These are phyloP conservation scores for Drosophila sproati DNA, from an alignment of 1,140 invertebrate species.

Conservation along the genomic window DNA sequence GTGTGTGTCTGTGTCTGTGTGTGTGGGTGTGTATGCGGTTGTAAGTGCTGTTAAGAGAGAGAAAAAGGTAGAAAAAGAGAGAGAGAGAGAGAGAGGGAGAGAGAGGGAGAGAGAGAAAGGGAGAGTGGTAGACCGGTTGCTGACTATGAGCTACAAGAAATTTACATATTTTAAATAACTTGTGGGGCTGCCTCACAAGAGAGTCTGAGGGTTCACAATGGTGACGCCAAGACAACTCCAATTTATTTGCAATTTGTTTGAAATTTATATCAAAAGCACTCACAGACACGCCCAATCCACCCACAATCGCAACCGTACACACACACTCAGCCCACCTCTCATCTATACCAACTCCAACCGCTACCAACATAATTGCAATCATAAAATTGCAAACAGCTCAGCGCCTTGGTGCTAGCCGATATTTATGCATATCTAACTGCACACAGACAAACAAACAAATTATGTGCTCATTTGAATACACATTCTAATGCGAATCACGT, in stretches of 20 bases:
- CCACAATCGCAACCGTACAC: slow-evolving; percentile 20
- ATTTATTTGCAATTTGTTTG: slow-evolving; percentile 83
- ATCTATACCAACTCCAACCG: too few relatives aligned
- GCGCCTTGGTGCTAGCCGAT: slow-evolving; percentile 35
- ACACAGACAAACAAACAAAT: slow-evolving; percentile 73
- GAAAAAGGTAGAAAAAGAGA: neutral
- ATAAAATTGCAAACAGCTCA: slow-evolving; percentile 68
- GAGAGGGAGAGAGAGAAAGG: too few relatives aligned
- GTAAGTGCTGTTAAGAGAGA: slow-evolving; percentile 2
- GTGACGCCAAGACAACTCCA: slow-evolving; percentile 71
- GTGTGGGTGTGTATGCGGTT: slow-evolving; percentile 13
- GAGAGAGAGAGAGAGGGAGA: neutral
- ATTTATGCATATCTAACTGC: slow-evolving; percentile 60
- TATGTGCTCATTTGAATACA: slow-evolving; percentile 82
- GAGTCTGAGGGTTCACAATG: slow-evolving; percentile 64
- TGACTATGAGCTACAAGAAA: slow-evolving; percentile 49
- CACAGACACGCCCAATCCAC: slow-evolving; percentile 32
- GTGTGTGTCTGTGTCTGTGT: slow-evolving; percentile 11
- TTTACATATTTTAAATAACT: slow-evolving; percentile 82
- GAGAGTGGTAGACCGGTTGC: neutral
- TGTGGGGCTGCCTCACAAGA: slow-evolving; percentile 54
- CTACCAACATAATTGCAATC: slow-evolving; percentile 64
- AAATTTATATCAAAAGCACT: slow-evolving; percentile 76
- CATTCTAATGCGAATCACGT: slow-evolving; percentile 83
- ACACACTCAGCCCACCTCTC: slow-evolving; percentile 20